Percentiles rank a stretch among this genome's conserved stretches.
These are phyloP conservation scores for Lasioglossum morio DNA, from an alignment of 2,888 invertebrate species.

Conservation along the genomic window DNA sequence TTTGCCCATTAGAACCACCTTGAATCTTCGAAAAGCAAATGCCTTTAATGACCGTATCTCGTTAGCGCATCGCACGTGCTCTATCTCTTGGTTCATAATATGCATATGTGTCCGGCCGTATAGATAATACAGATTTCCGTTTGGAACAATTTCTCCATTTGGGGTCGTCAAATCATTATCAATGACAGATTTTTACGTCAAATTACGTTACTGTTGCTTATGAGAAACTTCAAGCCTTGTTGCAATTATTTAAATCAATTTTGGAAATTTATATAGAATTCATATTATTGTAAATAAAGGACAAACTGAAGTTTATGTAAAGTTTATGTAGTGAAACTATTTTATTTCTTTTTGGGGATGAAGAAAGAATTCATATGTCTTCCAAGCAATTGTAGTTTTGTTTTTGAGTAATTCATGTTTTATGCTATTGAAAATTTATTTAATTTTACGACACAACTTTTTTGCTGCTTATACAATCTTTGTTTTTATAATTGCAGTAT, in stretches of 20 bases:
- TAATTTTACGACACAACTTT: not conserved
- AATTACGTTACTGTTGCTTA: not conserved
- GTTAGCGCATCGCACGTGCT: slow-evolving; percentile 79
- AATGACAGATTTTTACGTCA: not conserved
- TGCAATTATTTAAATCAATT: no score
- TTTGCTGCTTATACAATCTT: not conserved
- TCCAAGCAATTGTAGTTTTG: not conserved
- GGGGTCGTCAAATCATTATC: not conserved
- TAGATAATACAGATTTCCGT: slow-evolving; percentile 36
- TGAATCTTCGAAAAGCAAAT: slow-evolving; percentile 78
- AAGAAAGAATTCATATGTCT: not conserved
- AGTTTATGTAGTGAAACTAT: not conserved
- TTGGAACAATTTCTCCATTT: not conserved
- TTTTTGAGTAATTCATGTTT: not conserved
- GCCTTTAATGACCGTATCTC: slow-evolving; percentile 80
- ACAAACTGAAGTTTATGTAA: not conserved
- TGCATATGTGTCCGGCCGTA: slow-evolving; percentile 26
- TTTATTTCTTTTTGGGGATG: not conserved
- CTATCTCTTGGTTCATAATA: slow-evolving; percentile 71
- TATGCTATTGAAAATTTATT: not conserved
- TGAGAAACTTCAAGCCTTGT: not conserved
- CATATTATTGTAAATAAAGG: not conserved
- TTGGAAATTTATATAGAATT: not conserved
- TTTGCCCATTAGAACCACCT: slow-evolving; percentile 72
- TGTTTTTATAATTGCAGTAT: not conserved